phyloP scores from a whole-genome alignment of 2,797 vertebrate species.

The Myotis vivesi region DNA sequence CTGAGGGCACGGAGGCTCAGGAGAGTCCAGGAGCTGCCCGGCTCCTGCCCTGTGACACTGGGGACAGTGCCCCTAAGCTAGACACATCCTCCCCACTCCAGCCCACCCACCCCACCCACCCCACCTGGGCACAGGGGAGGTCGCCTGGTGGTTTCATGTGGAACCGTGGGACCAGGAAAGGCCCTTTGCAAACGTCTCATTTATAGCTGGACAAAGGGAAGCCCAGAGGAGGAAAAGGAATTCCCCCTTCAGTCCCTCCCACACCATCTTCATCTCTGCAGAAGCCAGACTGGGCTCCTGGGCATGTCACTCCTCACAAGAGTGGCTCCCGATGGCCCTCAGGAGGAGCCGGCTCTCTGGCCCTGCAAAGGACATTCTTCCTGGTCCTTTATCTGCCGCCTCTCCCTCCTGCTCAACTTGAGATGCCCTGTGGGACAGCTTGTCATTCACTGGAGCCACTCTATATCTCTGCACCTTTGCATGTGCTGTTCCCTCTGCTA shows the following conservation, averaged over 20 bases:
- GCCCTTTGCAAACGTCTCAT: not conserved
- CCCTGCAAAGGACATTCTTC: not conserved
- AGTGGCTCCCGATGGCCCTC: not conserved
- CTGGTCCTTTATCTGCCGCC: not conserved
- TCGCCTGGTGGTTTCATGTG: not conserved
- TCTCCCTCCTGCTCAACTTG: not conserved
- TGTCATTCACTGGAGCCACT: not conserved
- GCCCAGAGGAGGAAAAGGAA: not conserved
- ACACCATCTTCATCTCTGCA: not conserved
- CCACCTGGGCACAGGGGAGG: not conserved
- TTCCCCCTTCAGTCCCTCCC: accelerated
- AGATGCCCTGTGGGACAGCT: not conserved
- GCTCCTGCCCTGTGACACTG: no score
- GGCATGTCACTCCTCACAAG: not conserved
- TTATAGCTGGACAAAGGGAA: not conserved
- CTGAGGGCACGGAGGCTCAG: not conserved
- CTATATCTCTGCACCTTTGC: not conserved
- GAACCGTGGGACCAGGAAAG: not conserved
- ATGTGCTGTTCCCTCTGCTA: not conserved
- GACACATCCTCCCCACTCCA: no score
- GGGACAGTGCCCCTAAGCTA: not conserved
- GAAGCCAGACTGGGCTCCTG: not conserved
- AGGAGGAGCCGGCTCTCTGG: not conserved
- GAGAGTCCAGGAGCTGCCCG: not conserved
- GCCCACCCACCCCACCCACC: not conserved